Evolutionary conservation across 53 echinoderm and acorn worm species (phyloP), one percentile per base, ranked within the genome.

Genomic region (Henricia sp.): DNA sequence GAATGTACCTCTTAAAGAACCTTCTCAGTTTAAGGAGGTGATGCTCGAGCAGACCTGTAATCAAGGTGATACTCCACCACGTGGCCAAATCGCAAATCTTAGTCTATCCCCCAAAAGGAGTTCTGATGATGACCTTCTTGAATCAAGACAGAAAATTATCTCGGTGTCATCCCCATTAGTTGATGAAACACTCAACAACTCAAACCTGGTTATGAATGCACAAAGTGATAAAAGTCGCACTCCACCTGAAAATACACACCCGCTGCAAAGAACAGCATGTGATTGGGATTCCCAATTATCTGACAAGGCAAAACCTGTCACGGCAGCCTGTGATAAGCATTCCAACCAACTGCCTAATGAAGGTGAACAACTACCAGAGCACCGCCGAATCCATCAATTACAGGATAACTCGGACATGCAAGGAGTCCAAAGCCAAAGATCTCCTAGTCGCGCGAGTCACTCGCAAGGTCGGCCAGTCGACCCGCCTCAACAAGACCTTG

Each of bases 401-500:
- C 1, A 38, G 23, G 39, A 21, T 38, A 24, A 67, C 1, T 4
- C 9, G 39, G 32, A 39, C 4, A 20, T 20, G 4, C 43, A 76
- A 20, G 27, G 9, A 26, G 29, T 58, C 40, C 58, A 27, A 58
- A 57, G 42, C 76, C 76, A 41, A 30, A 58, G 41, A 3, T 8
- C 32, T 76, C 42, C 3, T 44, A 51, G 38, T 28, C 16, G 4
- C 27, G 21, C n/a, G 5, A 1, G 2, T 12, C 4, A 11, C 76
- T 76, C 59, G 6, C 40, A 58, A 58, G n/a, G 5, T 14, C 24
- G 40, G 12, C 42, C 56, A 76, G 76, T 39, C 58, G 36, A 38
- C 28, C 57, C 26, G 34, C 41, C 58, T 2, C 36, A 20, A 36
- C 26, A 91, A 88, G 74, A 71, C 67, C 2, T 2, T 39, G 4